Conservation (phyloP, 2,888 invertebrate species). For the Andricus curvator region DNA sequence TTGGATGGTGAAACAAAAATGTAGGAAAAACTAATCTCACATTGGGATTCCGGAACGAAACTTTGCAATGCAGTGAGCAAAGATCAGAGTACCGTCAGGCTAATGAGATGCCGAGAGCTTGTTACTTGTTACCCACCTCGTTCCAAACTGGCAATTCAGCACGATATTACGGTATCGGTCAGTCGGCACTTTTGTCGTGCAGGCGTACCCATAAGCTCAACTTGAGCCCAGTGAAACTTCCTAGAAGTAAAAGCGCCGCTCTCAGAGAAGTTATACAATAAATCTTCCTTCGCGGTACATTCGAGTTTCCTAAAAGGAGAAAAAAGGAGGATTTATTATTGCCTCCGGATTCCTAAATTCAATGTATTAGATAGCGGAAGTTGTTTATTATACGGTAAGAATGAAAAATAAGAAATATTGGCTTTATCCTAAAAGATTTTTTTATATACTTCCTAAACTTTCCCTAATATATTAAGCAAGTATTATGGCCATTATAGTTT, state of each 20-base stretch:
- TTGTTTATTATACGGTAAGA: neutral
- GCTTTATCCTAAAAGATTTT: neutral
- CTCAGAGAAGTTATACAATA: slow-evolving; percentile 28
- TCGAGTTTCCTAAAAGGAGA: slow-evolving; percentile 12
- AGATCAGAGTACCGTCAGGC: slow-evolving; percentile 22
- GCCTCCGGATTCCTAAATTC: slow-evolving; percentile 4
- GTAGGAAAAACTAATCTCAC: slow-evolving; percentile 14
- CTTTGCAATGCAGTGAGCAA: slow-evolving; percentile 2
- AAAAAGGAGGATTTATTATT: slow-evolving; percentile 29
- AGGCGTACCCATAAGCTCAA: slow-evolving; percentile 26
- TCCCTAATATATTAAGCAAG: too few relatives aligned
- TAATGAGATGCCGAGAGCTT: slow-evolving; percentile 29
- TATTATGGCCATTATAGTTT: too few relatives aligned
- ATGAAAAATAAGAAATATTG: neutral
- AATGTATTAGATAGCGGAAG: slow-evolving; percentile 13
- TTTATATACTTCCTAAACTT: too few relatives aligned
- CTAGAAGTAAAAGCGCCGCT: slow-evolving; percentile 26
- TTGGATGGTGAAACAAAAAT: neutral
- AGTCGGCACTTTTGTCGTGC: slow-evolving; percentile 26
- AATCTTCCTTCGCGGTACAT: slow-evolving; percentile 22
- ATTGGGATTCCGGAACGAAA: slow-evolving; percentile 21
- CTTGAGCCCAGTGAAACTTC: slow-evolving; percentile 17
- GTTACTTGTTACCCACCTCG: slow-evolving; percentile 35
- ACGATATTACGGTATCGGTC: slow-evolving; percentile 30
- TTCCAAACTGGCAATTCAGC: slow-evolving; percentile 25